Conservation (phyloP, 2,797 vertebrate genomes). For the Petrocephalus schoutedeni region DNA sequence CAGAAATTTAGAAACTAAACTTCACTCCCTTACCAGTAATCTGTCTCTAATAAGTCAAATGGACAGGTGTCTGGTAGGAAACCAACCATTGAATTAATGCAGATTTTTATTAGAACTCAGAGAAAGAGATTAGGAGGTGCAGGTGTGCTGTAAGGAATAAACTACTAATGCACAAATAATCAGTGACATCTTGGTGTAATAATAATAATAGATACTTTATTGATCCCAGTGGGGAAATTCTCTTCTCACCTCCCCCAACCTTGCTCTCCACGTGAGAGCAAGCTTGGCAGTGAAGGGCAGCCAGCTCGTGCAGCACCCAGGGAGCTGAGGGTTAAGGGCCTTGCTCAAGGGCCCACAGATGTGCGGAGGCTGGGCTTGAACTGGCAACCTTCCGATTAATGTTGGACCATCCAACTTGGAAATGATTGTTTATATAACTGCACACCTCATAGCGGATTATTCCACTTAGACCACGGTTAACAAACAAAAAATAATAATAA, state of each 20-base stretch:
- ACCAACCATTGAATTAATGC: not conserved
- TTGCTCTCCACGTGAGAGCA: too few species aligned
- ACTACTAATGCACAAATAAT: not conserved
- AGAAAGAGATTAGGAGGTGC: not conserved
- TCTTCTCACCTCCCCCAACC: too few species aligned
- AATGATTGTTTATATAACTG: not conserved
- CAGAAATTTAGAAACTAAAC: not conserved
- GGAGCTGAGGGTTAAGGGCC: too few species aligned
- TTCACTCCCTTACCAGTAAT: not conserved
- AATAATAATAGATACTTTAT: too few species aligned
- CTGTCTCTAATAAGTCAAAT: not conserved
- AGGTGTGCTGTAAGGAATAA: not conserved
- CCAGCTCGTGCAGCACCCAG: too few species aligned
- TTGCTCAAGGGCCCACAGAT: too few species aligned
- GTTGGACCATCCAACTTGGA: not conserved
- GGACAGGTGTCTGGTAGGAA: not conserved
- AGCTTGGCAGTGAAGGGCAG: too few species aligned
- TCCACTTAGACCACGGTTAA: not conserved
- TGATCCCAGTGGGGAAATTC: too few species aligned
- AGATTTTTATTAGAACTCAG: not conserved
- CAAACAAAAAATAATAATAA: not conserved
- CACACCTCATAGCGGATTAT: not conserved
- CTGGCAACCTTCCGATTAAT: too few species aligned
- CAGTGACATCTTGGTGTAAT: not conserved
- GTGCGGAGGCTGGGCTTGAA: too few species aligned